Conservation (phyloP, 2,888 invertebrate species). For the Mamestra brassicae region DNA sequence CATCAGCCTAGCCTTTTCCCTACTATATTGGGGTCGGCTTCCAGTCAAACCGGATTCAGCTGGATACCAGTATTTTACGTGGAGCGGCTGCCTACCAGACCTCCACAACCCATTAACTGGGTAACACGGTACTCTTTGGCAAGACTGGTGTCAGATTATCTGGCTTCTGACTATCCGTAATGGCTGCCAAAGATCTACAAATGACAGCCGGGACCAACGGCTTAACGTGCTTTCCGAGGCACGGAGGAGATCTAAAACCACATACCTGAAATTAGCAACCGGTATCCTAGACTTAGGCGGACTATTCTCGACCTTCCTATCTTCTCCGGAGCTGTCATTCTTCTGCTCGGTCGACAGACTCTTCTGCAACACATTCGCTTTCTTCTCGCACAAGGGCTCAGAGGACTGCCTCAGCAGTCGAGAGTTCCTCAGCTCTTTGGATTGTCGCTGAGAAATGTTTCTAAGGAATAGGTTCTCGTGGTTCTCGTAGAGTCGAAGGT, state of each 20-base stretch:
- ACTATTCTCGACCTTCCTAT: slow-evolving; percentile 73
- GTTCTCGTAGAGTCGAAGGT: slow-evolving; percentile 84
- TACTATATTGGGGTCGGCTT: too few species aligned
- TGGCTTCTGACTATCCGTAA: too few species aligned
- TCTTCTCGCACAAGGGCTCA: slow-evolving; percentile 83
- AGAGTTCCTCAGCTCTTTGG: slow-evolving; percentile 83
- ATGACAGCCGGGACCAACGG: too few species aligned
- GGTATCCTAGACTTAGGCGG: slow-evolving; percentile 86
- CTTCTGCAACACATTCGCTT: slow-evolving; percentile 78
- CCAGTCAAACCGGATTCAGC: too few species aligned
- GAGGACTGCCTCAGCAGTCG: slow-evolving; percentile 84
- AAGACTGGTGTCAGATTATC: too few species aligned
- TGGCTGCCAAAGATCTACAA: too few species aligned
- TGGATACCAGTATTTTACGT: too few species aligned
- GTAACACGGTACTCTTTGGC: too few species aligned
- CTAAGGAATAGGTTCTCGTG: slow-evolving; percentile 86
- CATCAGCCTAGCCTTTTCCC: too few species aligned
- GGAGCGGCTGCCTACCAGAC: too few species aligned
- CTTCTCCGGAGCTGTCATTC: slow-evolving; percentile 72
- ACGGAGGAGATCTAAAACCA: slow-evolving; percentile 2
- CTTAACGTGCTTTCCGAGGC: too few species aligned
- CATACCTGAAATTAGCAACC: slow-evolving; percentile 84
- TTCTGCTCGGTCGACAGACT: slow-evolving; percentile 85
- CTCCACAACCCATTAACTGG: too few species aligned
- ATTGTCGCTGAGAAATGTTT: slow-evolving; percentile 85